These are phyloP conservation scores for Sarcophaga rosellei DNA, from an alignment of 2,888 invertebrate genomes.

Conservation along the genomic window DNA sequence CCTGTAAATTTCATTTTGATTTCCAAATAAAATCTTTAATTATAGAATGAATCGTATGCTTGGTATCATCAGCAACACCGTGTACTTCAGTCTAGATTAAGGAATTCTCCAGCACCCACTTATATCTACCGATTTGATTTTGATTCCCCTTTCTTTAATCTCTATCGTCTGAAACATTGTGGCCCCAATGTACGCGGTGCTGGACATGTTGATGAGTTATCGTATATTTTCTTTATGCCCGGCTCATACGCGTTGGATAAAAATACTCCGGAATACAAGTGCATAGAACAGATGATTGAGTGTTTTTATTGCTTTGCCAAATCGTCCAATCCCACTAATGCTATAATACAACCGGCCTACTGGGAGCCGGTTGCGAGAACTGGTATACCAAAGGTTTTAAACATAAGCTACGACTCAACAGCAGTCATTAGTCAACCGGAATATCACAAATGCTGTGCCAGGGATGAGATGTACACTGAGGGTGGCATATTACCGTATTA, in stretches of 20 bases:
- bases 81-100: conserved; percentile 72
- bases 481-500: conserved; percentile 67
- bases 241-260: conserved; percentile 71
- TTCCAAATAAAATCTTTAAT: background rate
- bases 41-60: conserved; percentile 72
- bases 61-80: conserved; percentile 75
- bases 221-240: conserved; percentile 77
- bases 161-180: conserved; percentile 72
- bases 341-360: conserved; percentile 68
- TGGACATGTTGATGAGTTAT: conserved; percentile 78
- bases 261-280: conserved; percentile 74
- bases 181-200: conserved; percentile 74
- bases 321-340: conserved; percentile 76
- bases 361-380: conserved; percentile 71
- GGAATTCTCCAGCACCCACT: conserved; percentile 73
- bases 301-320: conserved; percentile 78
- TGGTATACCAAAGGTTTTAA: conserved; percentile 71
- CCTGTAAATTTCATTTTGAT: background rate
- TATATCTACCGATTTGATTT: conserved; percentile 78
- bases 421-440: conserved; percentile 76
- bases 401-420: conserved; percentile 74
- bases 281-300: conserved; percentile 77
- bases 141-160: conserved; percentile 78
- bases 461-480: conserved; percentile 50
- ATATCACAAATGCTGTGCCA: conserved; percentile 58